Evolutionary conservation across 2,797 vertebrate species (phyloP).

Genomic region (Hoplostethus atlanticus): DNA sequence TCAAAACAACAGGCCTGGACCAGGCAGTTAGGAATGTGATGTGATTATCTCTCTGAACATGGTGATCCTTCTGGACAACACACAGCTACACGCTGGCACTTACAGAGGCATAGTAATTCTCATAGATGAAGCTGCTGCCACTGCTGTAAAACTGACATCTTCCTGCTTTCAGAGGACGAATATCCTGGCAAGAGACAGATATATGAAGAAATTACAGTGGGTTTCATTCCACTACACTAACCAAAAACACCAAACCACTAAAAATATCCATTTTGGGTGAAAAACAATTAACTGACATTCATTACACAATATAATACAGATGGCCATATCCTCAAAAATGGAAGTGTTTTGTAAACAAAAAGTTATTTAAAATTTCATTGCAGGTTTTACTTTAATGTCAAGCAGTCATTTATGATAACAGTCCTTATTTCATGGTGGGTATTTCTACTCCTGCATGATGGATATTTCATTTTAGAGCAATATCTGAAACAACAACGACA

Average conservation of each 20-base stretch:
- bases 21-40: too few relatives aligned
- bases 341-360: too few relatives aligned
- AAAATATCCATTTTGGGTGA: not conserved
- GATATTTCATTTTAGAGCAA: too few relatives aligned
- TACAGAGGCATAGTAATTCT: constrained; percentile 81
- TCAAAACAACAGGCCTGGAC: too few relatives aligned
- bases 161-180: constrained; percentile 80
- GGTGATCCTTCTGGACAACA: not conserved
- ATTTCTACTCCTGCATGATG: too few relatives aligned
- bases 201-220: not conserved
- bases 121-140: constrained; percentile 79
- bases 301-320: not conserved
- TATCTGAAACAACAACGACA: too few relatives aligned
- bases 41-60: too few relatives aligned
- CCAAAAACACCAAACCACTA: not conserved
- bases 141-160: constrained; percentile 84
- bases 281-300: not conserved
- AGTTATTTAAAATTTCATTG: too few relatives aligned
- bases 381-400: too few relatives aligned
- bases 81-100: constrained; percentile 30
- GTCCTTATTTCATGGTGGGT: too few relatives aligned
- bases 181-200: constrained; percentile 71
- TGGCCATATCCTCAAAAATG: not conserved
- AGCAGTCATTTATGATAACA: too few relatives aligned
- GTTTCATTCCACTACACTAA: not conserved